A percentile compares a stretch with the other conserved stretches of the same genome.
Evolutionary conservation across 1,140 invertebrate species (phyloP).

Genomic region (Matsumurasca onukii): DNA sequence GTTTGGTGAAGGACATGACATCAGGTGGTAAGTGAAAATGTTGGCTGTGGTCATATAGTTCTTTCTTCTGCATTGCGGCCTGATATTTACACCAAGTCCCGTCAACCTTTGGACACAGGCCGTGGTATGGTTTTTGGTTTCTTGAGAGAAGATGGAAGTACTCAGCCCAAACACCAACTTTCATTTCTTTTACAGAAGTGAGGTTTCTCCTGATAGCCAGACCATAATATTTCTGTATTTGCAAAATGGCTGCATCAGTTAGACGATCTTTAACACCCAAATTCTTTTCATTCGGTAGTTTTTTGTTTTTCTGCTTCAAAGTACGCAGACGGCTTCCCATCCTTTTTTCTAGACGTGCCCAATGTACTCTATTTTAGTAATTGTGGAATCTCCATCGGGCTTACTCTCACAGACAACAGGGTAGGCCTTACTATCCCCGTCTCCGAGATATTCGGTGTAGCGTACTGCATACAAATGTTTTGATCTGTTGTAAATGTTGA

Average conservation of each 20-base stretch:
- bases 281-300: slow-evolving; percentile 30
- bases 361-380: not conserved
- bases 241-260: slow-evolving; percentile 29
- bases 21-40: slow-evolving; percentile 21
- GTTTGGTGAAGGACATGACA: slow-evolving; percentile 32
- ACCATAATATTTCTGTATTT: slow-evolving; percentile 34
- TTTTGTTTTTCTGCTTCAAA: slow-evolving; percentile 27
- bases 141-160: slow-evolving; percentile 36
- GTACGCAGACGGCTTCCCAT: slow-evolving; percentile 15
- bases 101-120: slow-evolving; percentile 31
- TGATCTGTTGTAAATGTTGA: slow-evolving; percentile 37
- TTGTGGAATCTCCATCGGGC: slow-evolving; percentile 29
- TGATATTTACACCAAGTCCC: slow-evolving; percentile 36
- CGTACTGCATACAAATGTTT: slow-evolving; percentile 27
- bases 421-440: slow-evolving; percentile 35
- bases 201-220: slow-evolving; percentile 34
- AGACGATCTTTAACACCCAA: slow-evolving; percentile 28
- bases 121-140: slow-evolving; percentile 35
- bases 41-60: slow-evolving; percentile 20
- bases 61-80: slow-evolving; percentile 13
- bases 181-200: slow-evolving; percentile 34
- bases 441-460: slow-evolving; percentile 37
- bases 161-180: slow-evolving; percentile 34
- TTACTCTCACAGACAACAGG: slow-evolving; percentile 18
- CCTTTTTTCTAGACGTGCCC: not conserved